Evolutionary conservation across 2,888 invertebrate species (phyloP).

Genomic region (Drosophila formosana): DNA sequence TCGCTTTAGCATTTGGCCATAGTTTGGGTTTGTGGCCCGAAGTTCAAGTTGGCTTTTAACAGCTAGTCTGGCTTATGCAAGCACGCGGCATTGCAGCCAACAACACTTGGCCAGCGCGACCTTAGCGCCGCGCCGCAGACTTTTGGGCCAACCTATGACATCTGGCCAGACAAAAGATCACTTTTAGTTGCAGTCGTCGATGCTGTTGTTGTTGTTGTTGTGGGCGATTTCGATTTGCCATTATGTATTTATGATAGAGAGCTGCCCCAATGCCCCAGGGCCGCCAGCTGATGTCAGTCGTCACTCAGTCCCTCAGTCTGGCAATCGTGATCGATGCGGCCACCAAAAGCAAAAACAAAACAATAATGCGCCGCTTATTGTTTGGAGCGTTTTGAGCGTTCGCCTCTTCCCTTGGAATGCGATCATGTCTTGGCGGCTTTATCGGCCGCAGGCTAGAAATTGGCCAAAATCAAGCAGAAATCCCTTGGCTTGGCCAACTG

Average conservation of each 20-base stretch:
- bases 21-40: slow-evolving; percentile 37
- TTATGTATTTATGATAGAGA: slow-evolving; percentile 34
- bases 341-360: slow-evolving; percentile 46
- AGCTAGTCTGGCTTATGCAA: slow-evolving; percentile 44
- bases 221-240: slow-evolving; percentile 21
- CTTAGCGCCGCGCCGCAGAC: slow-evolving; percentile 30
- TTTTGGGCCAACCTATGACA: slow-evolving; percentile 61
- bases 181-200: slow-evolving; percentile 29
- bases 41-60: slow-evolving; percentile 59
- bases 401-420: slow-evolving; percentile 69
- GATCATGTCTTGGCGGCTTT: slow-evolving; percentile 59
- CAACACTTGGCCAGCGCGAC: slow-evolving; percentile 52
- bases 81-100: slow-evolving; percentile 39
- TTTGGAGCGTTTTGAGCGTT: slow-evolving; percentile 34
- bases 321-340: slow-evolving; percentile 75
- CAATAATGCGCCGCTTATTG: slow-evolving; percentile 37
- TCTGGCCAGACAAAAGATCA: slow-evolving; percentile 52
- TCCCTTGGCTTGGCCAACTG: slow-evolving; percentile 26
- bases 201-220: slow-evolving; percentile 6
- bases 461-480: slow-evolving; percentile 44
- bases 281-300: slow-evolving; percentile 68
- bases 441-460: slow-evolving; percentile 70
- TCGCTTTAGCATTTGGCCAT: slow-evolving; percentile 33
- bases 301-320: slow-evolving; percentile 38
- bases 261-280: slow-evolving; percentile 50